These are phyloP conservation scores for Nebria ingens DNA, from an alignment of 1,140 invertebrate species.

Conservation along the genomic window DNA sequence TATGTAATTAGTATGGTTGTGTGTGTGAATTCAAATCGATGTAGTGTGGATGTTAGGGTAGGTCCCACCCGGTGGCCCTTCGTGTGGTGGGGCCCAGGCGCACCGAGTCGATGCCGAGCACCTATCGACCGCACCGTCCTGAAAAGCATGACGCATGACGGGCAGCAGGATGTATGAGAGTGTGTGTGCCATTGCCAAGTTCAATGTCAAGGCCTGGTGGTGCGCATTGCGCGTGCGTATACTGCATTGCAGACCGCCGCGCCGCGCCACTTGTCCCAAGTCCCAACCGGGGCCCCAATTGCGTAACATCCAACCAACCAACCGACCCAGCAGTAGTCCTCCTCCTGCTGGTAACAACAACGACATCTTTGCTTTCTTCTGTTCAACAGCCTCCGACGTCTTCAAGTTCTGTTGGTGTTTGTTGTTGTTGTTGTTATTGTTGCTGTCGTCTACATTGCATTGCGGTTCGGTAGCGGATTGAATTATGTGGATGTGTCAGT, in stretches of 20 bases:
- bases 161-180: not conserved
- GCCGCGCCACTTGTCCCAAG: conserved; percentile 22
- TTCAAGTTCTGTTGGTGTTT: too few species aligned
- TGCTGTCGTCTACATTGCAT: too few species aligned
- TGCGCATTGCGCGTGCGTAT: conserved; percentile 39
- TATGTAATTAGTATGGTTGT: too few species aligned
- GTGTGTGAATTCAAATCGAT: too few species aligned
- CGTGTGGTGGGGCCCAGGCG: conserved; percentile 32
- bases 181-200: conserved; percentile 38
- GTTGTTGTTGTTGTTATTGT: too few species aligned
- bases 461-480: too few species aligned
- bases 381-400: not conserved
- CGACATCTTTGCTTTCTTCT: not conserved
- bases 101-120: conserved; percentile 10
- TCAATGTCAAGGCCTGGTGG: conserved; percentile 47
- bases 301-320: not conserved
- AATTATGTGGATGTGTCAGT: too few species aligned
- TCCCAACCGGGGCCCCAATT: not conserved
- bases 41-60: conserved; percentile 29
- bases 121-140: conserved; percentile 18
- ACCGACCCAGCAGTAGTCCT: not conserved
- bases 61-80: conserved; percentile 24
- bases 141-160: conserved; percentile 26
- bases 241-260: conserved; percentile 43
- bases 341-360: not conserved